Evolutionary conservation across 2,113 vertebrate species (phyloP).

Genomic region (Shinisaurus crocodilurus): DNA sequence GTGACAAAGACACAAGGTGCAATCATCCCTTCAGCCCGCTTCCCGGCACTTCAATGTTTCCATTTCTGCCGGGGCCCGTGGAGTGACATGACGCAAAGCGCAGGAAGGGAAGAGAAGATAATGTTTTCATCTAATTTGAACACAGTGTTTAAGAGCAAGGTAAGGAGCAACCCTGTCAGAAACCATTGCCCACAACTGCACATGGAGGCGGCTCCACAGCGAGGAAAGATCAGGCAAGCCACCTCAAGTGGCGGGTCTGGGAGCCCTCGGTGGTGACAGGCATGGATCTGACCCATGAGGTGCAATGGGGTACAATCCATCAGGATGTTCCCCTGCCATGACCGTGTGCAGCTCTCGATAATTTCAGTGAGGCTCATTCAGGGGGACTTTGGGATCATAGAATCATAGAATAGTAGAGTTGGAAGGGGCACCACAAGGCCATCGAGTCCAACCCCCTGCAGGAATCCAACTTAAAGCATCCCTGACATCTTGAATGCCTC

Average conservation of each 20-base stretch:
- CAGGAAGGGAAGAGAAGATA: too few species aligned
- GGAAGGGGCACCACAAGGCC: too few species aligned
- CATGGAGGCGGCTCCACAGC: not conserved
- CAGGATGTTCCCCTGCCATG: not conserved
- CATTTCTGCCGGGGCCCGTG: not conserved
- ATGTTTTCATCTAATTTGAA: not conserved
- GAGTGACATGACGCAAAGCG: not conserved
- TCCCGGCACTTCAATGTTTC: not conserved
- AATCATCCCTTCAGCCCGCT: not conserved
- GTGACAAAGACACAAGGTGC: constrained; percentile 14
- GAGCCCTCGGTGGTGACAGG: not conserved
- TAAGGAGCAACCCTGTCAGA: not conserved
- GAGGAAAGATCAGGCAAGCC: too few species aligned
- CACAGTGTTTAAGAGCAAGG: not conserved
- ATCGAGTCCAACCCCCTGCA: too few species aligned
- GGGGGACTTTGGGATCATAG: too few species aligned
- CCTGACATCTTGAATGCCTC: too few species aligned
- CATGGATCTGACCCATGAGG: too few species aligned
- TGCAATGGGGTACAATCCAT: not conserved
- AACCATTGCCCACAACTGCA: not conserved
- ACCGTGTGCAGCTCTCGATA: not conserved
- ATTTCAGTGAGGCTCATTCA: not conserved
- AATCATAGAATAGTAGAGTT: too few species aligned
- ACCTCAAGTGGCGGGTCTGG: too few species aligned
- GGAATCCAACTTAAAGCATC: too few species aligned